Evolutionary conservation across 2,888 invertebrate species (phyloP), one percentile per base, ranked within the genome.

Genomic region (Parapristionchus giblindavisi): DNA sequence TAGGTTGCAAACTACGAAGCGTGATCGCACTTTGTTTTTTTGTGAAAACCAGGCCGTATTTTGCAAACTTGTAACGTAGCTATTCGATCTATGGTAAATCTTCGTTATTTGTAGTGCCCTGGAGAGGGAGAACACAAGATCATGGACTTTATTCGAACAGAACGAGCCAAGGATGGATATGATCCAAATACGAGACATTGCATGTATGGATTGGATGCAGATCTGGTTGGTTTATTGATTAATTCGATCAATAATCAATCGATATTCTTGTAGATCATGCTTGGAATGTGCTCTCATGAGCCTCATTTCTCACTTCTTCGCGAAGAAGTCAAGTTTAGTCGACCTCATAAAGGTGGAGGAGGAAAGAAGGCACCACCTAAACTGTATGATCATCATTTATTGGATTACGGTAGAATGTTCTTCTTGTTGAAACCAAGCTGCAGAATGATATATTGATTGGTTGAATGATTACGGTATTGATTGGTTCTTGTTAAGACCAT

Each of bases 71-170:
- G n/a, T n/a, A n/a, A n/a, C n/a, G n/a, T n/a, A n/a, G n/a, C n/a
- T n/a, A n/a, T n/a, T n/a, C n/a, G n/a, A n/a, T n/a, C n/a, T n/a
- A n/a, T n/a, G n/a, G 60, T 65, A 24, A 70, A 48, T 24, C 1
- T 40, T 72, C 43, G 34, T 87, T n/a, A n/a, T n/a, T n/a, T 88
- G 17, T 80, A 90, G 90, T 90, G 94, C 1, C 96, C 97, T 1
- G 98, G 98, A 0, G 98, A 98, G 91, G 98, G 96, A 0, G 96
- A 97, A 89, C 96, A 96, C 88, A 98, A 98, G 90, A 95, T 98
- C 79, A 97, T 98, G 97, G 98, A 98, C 89, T 98, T 95, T 88
- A 97, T 99, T 83, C 91, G 98, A 21, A 51, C 78, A 76, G 91
- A 94, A 86, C 93, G 94, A 84, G 92, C 94, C 0, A 92, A 93